These are phyloP conservation scores for Drosophila rufa DNA, from an alignment of 1,140 invertebrate species.

Conservation along the genomic window DNA sequence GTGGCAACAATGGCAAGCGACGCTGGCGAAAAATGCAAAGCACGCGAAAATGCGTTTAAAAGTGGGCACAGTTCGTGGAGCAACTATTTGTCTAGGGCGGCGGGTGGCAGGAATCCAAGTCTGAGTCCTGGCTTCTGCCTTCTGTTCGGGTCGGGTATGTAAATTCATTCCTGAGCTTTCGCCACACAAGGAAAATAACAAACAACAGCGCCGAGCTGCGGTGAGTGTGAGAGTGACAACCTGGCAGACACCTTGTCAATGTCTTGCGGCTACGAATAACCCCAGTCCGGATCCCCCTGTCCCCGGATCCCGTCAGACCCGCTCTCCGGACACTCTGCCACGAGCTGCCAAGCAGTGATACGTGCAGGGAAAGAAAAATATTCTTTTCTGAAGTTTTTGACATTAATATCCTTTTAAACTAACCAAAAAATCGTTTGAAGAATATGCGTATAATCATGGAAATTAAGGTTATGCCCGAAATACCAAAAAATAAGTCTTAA, in stretches of 20 bases:
- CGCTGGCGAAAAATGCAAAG: constrained; percentile 41
- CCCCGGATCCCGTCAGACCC: constrained; percentile 3
- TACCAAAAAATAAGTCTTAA: background rate
- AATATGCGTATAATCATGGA: too few species aligned
- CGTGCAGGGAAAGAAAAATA: background rate
- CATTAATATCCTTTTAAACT: background rate
- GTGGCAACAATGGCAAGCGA: constrained; percentile 41
- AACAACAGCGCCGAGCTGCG: constrained; percentile 44
- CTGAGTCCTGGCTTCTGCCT: constrained; percentile 11
- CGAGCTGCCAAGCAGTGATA: constrained; percentile 6
- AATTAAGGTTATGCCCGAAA: too few species aligned
- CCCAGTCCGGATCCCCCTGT: constrained; percentile 10
- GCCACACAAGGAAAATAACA: constrained; percentile 30
- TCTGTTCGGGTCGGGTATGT: constrained; percentile 37
- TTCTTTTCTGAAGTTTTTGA: background rate
- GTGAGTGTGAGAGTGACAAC: constrained; percentile 57
- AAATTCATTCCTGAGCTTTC: constrained; percentile 39
- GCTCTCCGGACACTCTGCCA: constrained; percentile 9
- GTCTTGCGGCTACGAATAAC: constrained; percentile 69
- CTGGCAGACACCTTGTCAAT: constrained; percentile 68
- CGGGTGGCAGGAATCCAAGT: background rate
- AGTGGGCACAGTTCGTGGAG: constrained; percentile 39
- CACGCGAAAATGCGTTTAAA: constrained; percentile 69
- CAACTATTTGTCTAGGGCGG: constrained; percentile 20
- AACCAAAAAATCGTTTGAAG: background rate